Conservation (phyloP, 2,113 vertebrate genomes). For the Columba livia region DNA sequence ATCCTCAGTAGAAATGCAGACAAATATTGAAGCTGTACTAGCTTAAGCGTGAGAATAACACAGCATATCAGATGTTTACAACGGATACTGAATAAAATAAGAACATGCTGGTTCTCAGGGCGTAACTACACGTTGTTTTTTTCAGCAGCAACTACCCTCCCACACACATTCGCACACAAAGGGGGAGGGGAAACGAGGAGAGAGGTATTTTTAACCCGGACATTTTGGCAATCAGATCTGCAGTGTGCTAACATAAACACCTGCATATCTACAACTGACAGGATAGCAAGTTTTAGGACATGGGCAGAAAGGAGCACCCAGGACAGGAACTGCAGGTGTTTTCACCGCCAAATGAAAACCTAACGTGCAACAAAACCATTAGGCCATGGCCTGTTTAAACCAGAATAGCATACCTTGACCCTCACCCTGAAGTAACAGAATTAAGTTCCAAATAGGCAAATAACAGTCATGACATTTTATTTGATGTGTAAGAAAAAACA, state of each 20-base stretch:
- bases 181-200: not conserved
- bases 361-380: not conserved
- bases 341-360: not conserved
- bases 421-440: not conserved
- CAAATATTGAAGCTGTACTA: not conserved
- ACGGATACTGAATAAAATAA: not conserved
- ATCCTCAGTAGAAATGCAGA: not conserved
- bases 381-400: not conserved
- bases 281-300: not conserved
- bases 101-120: not conserved
- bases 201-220: conserved; percentile 8
- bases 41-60: not conserved
- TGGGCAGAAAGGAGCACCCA: not conserved
- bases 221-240: not conserved
- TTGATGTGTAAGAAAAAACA: not conserved
- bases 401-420: not conserved
- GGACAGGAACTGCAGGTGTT: conserved; percentile 4
- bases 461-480: not conserved
- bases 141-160: not conserved
- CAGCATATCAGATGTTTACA: conserved; percentile 11
- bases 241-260: not conserved
- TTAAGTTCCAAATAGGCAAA: not conserved
- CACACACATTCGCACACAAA: not conserved
- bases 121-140: not conserved
- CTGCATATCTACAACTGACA: not conserved